Evolutionary conservation across 1,140 invertebrate genomes (phyloP), one percentile per base, ranked within the genome.

Genomic region (Drosophila kepulauana): DNA sequence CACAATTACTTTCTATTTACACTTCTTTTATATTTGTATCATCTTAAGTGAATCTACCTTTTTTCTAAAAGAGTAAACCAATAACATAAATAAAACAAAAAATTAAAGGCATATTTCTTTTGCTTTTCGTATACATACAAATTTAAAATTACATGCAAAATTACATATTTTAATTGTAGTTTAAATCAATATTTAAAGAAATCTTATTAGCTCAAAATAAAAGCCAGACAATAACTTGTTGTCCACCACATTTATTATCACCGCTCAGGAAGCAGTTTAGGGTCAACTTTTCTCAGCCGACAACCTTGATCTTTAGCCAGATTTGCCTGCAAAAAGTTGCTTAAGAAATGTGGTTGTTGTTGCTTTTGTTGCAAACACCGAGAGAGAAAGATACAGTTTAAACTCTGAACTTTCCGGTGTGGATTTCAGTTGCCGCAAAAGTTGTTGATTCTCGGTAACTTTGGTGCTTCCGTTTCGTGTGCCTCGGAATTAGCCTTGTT

Each of bases 401-500:
- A 46, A 16, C 48, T 59, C 10, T 52, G 7, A 10, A 38, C 16
- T 65, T 63, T 64, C 11, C 13, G 13, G 51, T 65, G 5, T 64
- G 6, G 25, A 28, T 64, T 64, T 71, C 51, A 13, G 41, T 15
- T 38, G 4, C 20, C 41, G 8, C 33, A 16, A 30, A 30, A 8
- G 7, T 56, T 38, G 16, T 61, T 52, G 5, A 5, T 15, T 52
- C 2, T 51, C 3, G 8, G 1, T 4, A 33, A 33, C 28, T 52
- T 52, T 52, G 13, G n/a, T 30, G 51, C 51, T 59, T 54, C 38
- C 28, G 56, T 56, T 16, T 16, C 20, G 41, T 30, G 46, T 69
- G 28, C 30, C 3, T 49, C 16, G 4, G 41, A 72, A 58, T 72
- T 66, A 51, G 16, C 49, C n/a, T n/a, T 28, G 48, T 35, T 33